These are phyloP conservation scores for Colossoma macropomum DNA, from an alignment of 2,113 vertebrate species.

Conservation along the genomic window DNA sequence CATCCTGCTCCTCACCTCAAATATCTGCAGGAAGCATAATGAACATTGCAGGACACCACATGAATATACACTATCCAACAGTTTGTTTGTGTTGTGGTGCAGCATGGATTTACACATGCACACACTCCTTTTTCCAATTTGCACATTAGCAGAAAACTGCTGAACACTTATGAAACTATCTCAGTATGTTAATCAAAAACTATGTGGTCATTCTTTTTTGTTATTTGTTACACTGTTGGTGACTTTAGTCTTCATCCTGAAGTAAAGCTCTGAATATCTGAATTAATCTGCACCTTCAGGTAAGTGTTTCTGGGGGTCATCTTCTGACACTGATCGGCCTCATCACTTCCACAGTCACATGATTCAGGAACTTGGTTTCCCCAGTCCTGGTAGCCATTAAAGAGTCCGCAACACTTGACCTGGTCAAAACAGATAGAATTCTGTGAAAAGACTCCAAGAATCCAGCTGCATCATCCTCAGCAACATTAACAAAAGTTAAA, in stretches of 20 bases:
- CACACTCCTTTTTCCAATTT: too few relatives aligned
- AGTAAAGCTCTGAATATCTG: not conserved
- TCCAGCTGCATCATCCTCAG: not conserved
- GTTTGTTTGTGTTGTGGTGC: too few relatives aligned
- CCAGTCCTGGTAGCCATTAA: slow-evolving; percentile 47
- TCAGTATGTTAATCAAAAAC: not conserved
- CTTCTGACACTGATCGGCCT: not conserved
- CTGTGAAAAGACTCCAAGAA: not conserved
- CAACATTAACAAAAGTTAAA: not conserved
- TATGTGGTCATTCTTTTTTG: not conserved
- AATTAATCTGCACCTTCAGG: not conserved
- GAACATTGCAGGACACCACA: not conserved
- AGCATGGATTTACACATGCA: too few relatives aligned
- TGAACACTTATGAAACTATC: too few relatives aligned
- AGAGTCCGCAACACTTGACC: slow-evolving; percentile 41
- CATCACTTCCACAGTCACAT: slow-evolving; percentile 9
- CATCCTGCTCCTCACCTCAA: not conserved
- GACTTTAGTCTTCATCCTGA: not conserved
- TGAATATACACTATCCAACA: not conserved
- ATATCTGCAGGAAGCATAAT: not conserved
- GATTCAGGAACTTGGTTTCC: slow-evolving; percentile 4
- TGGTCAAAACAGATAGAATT: not conserved
- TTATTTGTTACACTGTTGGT: not conserved
- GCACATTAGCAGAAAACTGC: too few relatives aligned
- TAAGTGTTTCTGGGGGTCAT: too few relatives aligned